phyloP scores from a whole-genome alignment of 2,888 invertebrate species.

The Caenorhabditis macrosperma region DNA sequence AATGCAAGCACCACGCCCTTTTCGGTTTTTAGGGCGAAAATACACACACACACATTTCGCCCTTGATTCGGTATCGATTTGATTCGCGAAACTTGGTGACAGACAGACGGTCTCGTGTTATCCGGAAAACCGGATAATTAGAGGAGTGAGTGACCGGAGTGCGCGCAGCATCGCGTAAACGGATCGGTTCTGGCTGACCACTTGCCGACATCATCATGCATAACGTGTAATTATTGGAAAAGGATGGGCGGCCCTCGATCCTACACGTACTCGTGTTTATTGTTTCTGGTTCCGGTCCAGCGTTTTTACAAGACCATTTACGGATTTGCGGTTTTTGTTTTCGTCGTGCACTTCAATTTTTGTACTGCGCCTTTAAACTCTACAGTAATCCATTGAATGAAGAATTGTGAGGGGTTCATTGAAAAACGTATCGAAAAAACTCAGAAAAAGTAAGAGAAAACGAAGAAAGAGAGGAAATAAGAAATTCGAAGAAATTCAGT shows the following conservation, averaged over 20 bases:
- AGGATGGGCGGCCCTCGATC: conserved; percentile 7
- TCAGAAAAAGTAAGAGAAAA: neutral
- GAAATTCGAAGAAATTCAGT: conserved; percentile 21
- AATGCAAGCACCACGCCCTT: conserved; percentile 51
- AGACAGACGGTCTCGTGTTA: too few relatives aligned
- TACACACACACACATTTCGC: too few relatives aligned
- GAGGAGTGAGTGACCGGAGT: too few relatives aligned
- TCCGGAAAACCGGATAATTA: conserved; percentile 50
- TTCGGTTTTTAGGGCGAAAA: neutral
- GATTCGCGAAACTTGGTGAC: neutral
- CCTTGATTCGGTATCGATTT: conserved; percentile 4
- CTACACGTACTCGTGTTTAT: conserved; percentile 43
- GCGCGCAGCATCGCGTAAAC: conserved; percentile 23
- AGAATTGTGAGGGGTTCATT: too few relatives aligned
- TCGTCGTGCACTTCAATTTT: conserved; percentile 6
- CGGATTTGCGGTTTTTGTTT: neutral
- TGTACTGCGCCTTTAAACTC: neutral
- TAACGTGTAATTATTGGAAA: conserved; percentile 45
- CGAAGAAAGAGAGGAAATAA: conserved; percentile 15
- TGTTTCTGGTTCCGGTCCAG: conserved; percentile 49
- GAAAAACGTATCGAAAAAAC: too few relatives aligned
- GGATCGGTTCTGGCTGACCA: conserved; percentile 40
- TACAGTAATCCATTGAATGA: too few relatives aligned
- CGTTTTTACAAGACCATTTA: conserved; percentile 27
- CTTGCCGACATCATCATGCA: conserved; percentile 35